phyloP scores from a whole-genome alignment of 1,140 invertebrate species.

The Drosophila sproati region DNA sequence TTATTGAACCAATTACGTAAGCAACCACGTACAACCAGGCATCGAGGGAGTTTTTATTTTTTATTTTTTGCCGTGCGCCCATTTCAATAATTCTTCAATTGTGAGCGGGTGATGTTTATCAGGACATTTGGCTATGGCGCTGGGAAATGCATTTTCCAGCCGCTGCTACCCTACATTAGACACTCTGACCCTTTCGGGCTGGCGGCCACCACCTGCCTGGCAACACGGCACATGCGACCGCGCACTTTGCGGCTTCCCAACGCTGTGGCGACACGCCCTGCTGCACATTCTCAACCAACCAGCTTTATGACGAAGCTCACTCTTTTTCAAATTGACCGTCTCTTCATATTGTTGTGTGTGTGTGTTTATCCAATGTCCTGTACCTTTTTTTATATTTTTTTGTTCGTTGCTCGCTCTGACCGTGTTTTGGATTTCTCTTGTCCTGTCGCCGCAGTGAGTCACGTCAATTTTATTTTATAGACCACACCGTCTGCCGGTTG shows the following conservation, averaged over 20 bases:
- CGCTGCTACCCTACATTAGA: constrained; percentile 63
- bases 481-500: constrained; percentile 6
- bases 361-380: constrained; percentile 45
- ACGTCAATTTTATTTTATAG: constrained; percentile 59
- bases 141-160: constrained; percentile 64
- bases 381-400: constrained; percentile 50
- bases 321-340: constrained; percentile 42
- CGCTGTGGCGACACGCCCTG: constrained; percentile 57
- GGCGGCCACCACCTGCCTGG: constrained; percentile 51
- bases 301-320: constrained; percentile 58
- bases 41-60: neutral
- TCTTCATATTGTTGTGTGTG: constrained; percentile 14
- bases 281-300: constrained; percentile 69
- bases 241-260: constrained; percentile 75
- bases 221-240: constrained; percentile 59
- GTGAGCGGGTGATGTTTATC: constrained; percentile 28
- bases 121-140: constrained; percentile 18
- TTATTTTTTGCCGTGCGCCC: constrained; percentile 2
- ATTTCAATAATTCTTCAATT: constrained; percentile 54
- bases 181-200: constrained; percentile 59
- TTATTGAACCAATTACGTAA: constrained; percentile 82
- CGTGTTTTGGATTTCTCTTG: constrained; percentile 27
- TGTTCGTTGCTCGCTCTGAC: constrained; percentile 37
- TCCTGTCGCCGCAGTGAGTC: constrained; percentile 51
- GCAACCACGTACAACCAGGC: constrained; percentile 9